These are phyloP conservation scores for Patiria miniata DNA, from an alignment of 35 echinoderm and acorn worm genomes.

Conservation along the genomic window DNA sequence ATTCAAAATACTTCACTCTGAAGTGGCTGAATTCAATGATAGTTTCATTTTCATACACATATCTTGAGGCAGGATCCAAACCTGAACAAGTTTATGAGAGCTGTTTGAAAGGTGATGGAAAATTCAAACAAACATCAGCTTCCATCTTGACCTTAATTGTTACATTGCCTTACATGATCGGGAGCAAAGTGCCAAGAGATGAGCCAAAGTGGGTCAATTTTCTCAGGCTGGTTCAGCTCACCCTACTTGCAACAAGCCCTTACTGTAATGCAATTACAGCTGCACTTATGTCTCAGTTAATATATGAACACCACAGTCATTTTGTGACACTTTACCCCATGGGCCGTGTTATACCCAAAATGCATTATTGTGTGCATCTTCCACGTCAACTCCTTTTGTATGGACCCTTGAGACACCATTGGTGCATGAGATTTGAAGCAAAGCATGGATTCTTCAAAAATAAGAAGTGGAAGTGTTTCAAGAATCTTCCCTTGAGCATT, in stretches of 20 bases:
- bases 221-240: conserved; percentile 52
- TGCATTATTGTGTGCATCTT: conserved; percentile 52
- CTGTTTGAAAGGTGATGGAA: conserved; percentile 18
- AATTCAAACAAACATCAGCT: conserved; percentile 65
- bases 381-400: conserved; percentile 30
- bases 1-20: conserved; percentile 50
- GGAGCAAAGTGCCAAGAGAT: conserved; percentile 25
- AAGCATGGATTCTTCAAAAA: conserved; percentile 56
- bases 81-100: conserved; percentile 35
- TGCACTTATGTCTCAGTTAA: conserved; percentile 12
- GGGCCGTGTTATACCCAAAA: conserved; percentile 39
- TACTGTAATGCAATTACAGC: conserved; percentile 40
- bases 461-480: conserved; percentile 56
- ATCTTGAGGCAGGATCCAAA: conserved; percentile 34
- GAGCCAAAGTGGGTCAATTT: conserved; percentile 65
- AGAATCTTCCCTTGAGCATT: conserved; percentile 55
- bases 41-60: conserved; percentile 42
- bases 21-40: conserved; percentile 66
- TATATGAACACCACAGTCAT: conserved; percentile 29
- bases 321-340: conserved; percentile 7
- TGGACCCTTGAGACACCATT: conserved; percentile 42
- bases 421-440: conserved; percentile 67
- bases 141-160: conserved; percentile 48
- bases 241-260: conserved; percentile 43
- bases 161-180: conserved; percentile 60